These are phyloP conservation scores for Heliconius sara DNA, from an alignment of 2,888 invertebrate genomes.

Conservation along the genomic window DNA sequence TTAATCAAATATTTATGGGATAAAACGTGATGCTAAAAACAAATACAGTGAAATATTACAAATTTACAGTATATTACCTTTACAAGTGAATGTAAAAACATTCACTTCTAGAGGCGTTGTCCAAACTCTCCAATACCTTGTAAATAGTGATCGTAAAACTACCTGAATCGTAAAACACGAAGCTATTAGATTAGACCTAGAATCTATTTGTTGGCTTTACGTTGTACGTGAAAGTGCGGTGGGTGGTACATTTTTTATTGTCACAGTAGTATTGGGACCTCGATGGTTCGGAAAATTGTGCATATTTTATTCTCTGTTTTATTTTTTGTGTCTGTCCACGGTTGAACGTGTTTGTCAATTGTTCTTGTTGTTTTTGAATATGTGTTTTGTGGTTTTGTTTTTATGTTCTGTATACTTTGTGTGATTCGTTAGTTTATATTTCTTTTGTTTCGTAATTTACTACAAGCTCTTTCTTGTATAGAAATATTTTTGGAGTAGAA, in stretches of 20 bases:
- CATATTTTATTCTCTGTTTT: background rate
- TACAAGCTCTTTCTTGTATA: no score
- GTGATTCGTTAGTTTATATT: no score
- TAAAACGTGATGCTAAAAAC: background rate
- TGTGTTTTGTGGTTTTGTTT: no score
- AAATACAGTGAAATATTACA: background rate
- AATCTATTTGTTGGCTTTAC: slow-evolving; percentile 32
- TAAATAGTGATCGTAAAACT: slow-evolving; percentile 34
- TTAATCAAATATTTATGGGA: background rate
- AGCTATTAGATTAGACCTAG: slow-evolving; percentile 33
- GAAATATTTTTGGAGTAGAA: no score
- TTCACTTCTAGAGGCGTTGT: slow-evolving; percentile 33
- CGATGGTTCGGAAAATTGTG: slow-evolving; percentile 5
- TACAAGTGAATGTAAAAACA: slow-evolving; percentile 29
- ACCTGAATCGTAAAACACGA: slow-evolving; percentile 34
- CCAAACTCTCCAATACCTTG: slow-evolving; percentile 28
- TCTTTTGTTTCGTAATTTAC: no score
- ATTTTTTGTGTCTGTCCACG: background rate
- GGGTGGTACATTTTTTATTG: slow-evolving; percentile 31
- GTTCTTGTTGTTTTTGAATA: no score
- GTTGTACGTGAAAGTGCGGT: background rate
- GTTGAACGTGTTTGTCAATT: background rate
- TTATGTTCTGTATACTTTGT: no score
- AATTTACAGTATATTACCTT: background rate
- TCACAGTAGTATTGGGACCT: slow-evolving; percentile 9